Conservation (phyloP, 2,888 invertebrate genomes). For the Hololepta plana region DNA sequence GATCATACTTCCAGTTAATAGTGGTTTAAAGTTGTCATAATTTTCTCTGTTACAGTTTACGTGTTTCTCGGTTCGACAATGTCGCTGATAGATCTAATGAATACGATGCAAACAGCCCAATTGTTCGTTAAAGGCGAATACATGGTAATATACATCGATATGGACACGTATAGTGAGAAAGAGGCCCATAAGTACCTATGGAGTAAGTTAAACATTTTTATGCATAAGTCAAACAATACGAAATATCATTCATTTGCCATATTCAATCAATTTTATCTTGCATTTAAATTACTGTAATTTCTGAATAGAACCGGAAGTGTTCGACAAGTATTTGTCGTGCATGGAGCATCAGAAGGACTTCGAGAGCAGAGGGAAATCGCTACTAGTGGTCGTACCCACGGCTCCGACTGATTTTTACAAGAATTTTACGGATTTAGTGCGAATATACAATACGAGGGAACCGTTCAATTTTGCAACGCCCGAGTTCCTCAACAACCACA, state of each 20-base stretch:
- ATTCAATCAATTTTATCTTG: background rate
- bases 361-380: slow-evolving; percentile 54
- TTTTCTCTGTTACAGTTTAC: slow-evolving; percentile 54
- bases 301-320: slow-evolving; percentile 35
- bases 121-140: slow-evolving; percentile 85
- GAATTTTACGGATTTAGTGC: slow-evolving; percentile 63
- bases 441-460: slow-evolving; percentile 53
- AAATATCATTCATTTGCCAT: slow-evolving; percentile 1
- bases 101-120: slow-evolving; percentile 74
- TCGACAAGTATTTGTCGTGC: slow-evolving; percentile 38
- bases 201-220: slow-evolving; percentile 34
- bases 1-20: too few species aligned
- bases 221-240: slow-evolving; percentile 3
- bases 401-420: slow-evolving; percentile 58
- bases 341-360: slow-evolving; percentile 44
- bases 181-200: slow-evolving; percentile 66
- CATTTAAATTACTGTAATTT: too few species aligned
- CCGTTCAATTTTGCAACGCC: slow-evolving; percentile 69
- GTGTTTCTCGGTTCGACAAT: slow-evolving; percentile 80
- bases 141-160: slow-evolving; percentile 88
- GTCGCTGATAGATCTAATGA: slow-evolving; percentile 79
- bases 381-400: slow-evolving; percentile 78
- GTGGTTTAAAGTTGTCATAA: slow-evolving; percentile 1
- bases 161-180: slow-evolving; percentile 63
- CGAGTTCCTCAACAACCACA: slow-evolving; percentile 27